These are phyloP conservation scores for Watsonalla binaria DNA, from an alignment of 2,888 invertebrate species.

Conservation along the genomic window DNA sequence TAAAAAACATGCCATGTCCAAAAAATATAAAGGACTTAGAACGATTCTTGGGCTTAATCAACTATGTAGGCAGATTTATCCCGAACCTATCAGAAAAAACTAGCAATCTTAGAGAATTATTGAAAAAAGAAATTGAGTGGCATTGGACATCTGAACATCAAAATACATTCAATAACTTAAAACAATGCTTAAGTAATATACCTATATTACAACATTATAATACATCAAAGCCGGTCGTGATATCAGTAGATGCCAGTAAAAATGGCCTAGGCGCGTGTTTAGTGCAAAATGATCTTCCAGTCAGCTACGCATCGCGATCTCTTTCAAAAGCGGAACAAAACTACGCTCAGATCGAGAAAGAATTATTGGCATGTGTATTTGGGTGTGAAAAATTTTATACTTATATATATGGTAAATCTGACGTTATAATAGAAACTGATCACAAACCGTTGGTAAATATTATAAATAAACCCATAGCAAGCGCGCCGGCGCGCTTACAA, in stretches of 20 bases:
- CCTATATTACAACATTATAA: constrained; percentile 18
- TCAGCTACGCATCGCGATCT: constrained; percentile 18
- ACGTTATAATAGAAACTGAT: constrained; percentile 14
- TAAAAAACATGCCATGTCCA: constrained; percentile 18
- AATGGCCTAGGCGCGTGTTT: constrained; percentile 18
- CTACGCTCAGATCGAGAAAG: constrained; percentile 20
- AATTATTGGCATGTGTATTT: constrained; percentile 15
- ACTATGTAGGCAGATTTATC: constrained; percentile 20
- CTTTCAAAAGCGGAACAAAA: constrained; percentile 13
- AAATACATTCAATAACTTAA: constrained; percentile 6
- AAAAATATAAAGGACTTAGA: constrained; percentile 15
- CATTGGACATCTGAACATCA: constrained; percentile 15
- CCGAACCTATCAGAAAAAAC: constrained; percentile 21
- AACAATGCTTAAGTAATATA: constrained; percentile 5
- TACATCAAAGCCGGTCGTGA: constrained; percentile 8
- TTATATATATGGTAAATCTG: constrained; percentile 7
- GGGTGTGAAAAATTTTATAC: constrained; percentile 10
- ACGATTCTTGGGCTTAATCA: constrained; percentile 20
- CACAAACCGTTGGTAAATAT: constrained; percentile 9
- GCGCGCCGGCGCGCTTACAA: constrained; percentile 14
- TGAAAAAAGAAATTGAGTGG: constrained; percentile 17
- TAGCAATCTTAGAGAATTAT: constrained; percentile 11
- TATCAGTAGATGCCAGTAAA: constrained; percentile 15
- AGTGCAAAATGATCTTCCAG: constrained; percentile 15
- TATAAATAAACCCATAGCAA: constrained; percentile 13